Evolutionary conservation across 2,797 vertebrate genomes (phyloP).

Genomic region (Anas georgica): DNA sequence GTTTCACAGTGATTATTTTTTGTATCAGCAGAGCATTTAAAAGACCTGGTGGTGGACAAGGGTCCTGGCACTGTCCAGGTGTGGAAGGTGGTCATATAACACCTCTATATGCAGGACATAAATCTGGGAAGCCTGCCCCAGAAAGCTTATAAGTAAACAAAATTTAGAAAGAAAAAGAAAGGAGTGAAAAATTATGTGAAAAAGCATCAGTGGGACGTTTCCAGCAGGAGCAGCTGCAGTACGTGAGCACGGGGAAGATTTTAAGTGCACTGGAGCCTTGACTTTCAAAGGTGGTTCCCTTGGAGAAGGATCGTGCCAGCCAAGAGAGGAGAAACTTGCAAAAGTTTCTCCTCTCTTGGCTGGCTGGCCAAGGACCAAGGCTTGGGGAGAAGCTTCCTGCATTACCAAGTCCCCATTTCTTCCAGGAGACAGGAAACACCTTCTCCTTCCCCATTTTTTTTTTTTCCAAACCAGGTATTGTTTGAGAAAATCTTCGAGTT

Average conservation of each 20-base stretch:
- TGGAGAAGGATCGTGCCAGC: too few species aligned
- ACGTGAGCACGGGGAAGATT: background rate
- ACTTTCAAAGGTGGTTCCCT: background rate
- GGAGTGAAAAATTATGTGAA: rapidly evolving
- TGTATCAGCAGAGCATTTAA: background rate
- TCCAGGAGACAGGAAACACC: background rate
- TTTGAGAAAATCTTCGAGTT: background rate
- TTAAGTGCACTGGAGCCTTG: background rate
- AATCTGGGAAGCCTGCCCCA: background rate
- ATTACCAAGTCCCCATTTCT: background rate
- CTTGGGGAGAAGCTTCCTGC: background rate
- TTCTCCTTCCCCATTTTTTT: background rate
- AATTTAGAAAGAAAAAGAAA: too few species aligned
- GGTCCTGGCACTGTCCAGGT: background rate
- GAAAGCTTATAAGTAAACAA: background rate
- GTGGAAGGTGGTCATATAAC: background rate
- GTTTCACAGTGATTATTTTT: background rate
- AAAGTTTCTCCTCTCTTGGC: background rate
- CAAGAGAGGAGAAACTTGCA: too few species aligned
- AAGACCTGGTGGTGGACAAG: background rate
- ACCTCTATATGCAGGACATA: rapidly evolving
- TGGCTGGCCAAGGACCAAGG: background rate
- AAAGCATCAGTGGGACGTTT: background rate
- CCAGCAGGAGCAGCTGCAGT: background rate
- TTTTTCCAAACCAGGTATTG: background rate